phyloP scores from a whole-genome alignment of 2,888 invertebrate species.

The Apoda limacodes region DNA sequence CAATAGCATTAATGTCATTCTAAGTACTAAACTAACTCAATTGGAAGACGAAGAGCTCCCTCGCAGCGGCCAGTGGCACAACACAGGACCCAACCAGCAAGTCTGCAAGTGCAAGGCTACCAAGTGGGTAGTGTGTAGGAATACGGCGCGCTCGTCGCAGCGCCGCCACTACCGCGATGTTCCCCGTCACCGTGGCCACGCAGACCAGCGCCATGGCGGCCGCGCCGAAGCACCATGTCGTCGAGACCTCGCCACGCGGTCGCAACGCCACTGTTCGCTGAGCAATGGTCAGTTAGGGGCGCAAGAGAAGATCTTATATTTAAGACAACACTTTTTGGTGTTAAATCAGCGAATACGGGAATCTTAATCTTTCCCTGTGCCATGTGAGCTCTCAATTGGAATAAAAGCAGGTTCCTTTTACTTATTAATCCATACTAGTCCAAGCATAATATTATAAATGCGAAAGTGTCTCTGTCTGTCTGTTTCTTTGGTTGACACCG shows the following conservation, averaged over 20 bases:
- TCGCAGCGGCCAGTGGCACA: conserved; percentile 66
- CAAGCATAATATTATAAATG: no score
- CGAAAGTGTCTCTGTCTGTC: no score
- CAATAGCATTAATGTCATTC: no score
- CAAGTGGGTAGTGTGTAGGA: conserved; percentile 77
- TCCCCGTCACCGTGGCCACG: conserved; percentile 36
- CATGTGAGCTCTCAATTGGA: no score
- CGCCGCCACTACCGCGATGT: conserved; percentile 40
- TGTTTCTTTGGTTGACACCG: no score
- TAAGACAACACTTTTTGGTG: no score
- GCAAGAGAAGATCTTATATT: no score
- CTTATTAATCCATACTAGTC: no score
- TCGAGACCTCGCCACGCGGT: conserved; percentile 31
- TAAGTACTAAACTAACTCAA: conserved; percentile 34
- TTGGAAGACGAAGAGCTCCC: conserved; percentile 66
- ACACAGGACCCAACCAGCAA: conserved; percentile 69
- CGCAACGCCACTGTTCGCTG: conserved; percentile 22
- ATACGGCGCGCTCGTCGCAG: conserved; percentile 34
- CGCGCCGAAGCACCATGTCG: conserved; percentile 31
- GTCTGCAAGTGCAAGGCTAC: conserved; percentile 75
- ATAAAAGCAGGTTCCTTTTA: no score
- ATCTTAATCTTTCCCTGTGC: no score
- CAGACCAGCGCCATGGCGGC: conserved; percentile 31
- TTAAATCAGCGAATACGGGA: no score
- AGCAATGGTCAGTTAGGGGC: background rate